These are phyloP conservation scores for Lophotriccus pileatus DNA, from an alignment of 2,797 vertebrate genomes.

Conservation along the genomic window DNA sequence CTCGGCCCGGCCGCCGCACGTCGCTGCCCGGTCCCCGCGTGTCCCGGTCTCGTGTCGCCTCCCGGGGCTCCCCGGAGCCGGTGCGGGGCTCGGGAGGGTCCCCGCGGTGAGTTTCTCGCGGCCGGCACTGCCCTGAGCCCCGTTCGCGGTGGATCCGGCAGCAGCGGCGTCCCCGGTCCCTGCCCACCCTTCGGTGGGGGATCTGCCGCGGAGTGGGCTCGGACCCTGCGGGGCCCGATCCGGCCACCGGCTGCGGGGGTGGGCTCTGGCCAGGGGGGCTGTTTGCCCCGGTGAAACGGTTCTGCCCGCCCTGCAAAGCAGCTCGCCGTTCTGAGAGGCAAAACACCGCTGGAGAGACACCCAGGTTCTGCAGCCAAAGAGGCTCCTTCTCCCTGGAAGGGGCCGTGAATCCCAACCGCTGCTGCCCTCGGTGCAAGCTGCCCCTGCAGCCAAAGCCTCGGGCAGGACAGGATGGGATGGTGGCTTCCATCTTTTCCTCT, in stretches of 20 bases:
- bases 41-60: background rate
- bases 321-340: background rate
- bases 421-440: background rate
- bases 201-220: background rate
- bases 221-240: too few species aligned
- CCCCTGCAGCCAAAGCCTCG: background rate
- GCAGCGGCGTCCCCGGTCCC: background rate
- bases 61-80: too few species aligned
- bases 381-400: background rate
- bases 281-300: background rate
- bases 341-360: background rate
- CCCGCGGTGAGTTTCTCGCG: background rate
- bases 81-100: background rate
- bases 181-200: background rate
- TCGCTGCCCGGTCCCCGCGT: background rate
- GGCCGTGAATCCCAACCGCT: rapidly evolving
- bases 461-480: background rate
- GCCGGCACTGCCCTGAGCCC: background rate
- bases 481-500: background rate
- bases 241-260: background rate
- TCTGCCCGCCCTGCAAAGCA: background rate
- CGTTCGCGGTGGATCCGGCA: background rate
- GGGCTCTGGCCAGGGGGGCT: background rate
- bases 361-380: background rate
- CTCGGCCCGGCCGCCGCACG: background rate